Evolutionary conservation across 2,888 invertebrate genomes (phyloP).

Genomic region (Ennomos erosarius): DNA sequence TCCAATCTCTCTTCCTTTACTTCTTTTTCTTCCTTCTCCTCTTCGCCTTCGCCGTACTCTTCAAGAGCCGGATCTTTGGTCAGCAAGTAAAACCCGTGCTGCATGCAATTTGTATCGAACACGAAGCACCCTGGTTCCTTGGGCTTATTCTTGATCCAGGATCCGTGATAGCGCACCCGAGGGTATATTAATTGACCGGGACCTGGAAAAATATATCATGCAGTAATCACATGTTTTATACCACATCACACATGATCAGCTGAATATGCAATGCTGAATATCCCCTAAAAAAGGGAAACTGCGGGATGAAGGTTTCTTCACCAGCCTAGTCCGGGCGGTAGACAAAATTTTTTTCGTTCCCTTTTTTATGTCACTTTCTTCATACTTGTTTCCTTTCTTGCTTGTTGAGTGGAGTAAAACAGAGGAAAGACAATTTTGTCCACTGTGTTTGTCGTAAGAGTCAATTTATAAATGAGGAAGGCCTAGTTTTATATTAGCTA

Average conservation of each 20-base stretch:
- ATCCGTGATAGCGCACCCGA: constrained; percentile 88
- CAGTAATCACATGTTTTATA: too few relatives aligned
- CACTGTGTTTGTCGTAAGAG: too few relatives aligned
- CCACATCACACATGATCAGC: too few relatives aligned
- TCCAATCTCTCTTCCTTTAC: constrained; percentile 70
- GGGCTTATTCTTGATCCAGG: constrained; percentile 89
- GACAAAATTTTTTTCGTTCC: too few relatives aligned
- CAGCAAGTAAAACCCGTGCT: constrained; percentile 89
- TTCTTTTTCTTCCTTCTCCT: constrained; percentile 71
- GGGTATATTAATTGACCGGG: constrained; percentile 90
- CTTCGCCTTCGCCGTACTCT: constrained; percentile 73
- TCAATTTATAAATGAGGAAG: too few relatives aligned
- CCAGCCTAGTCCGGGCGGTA: too few relatives aligned
- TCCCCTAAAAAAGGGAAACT: not conserved
- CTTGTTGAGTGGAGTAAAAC: too few relatives aligned
- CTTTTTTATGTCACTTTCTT: too few relatives aligned
- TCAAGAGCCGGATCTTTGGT: constrained; percentile 80
- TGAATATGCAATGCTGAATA: not conserved
- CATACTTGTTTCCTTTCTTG: too few relatives aligned
- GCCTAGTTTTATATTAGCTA: too few relatives aligned
- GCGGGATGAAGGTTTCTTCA: too few relatives aligned
- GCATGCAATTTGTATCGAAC: constrained; percentile 91
- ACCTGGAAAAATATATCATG: constrained; percentile 47
- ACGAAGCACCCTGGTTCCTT: constrained; percentile 91
- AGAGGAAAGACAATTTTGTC: too few relatives aligned